Evolutionary conservation across 2,888 invertebrate species (phyloP), one percentile per base, ranked within the genome.

Genomic region (Ornithoptera alexandrae): DNA sequence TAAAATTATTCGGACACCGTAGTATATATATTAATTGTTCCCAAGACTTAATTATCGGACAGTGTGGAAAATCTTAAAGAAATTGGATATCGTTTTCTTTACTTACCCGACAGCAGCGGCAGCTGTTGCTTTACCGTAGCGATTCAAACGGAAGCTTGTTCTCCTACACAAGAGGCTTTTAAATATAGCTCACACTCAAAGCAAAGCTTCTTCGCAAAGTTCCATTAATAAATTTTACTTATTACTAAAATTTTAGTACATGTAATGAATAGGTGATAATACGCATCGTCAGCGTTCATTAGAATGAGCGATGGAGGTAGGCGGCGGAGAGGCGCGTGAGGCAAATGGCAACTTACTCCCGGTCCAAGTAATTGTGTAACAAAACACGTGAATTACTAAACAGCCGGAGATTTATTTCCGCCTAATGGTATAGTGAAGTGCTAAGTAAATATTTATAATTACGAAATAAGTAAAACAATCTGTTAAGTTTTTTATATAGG

Each of bases 261-360:
- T 58, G 24, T 18, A 42, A 18, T 39, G 18, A 61, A 61, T 20
- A 61, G n/a, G 24, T 22, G 39, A 42, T 65, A 58, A 42, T 65
- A 65, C 58, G 58, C 65, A 65, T 58, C 58, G 65, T 65, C 65
- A 65, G 42, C 22, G 65, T 58, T 57, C 65, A 65, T 65, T 65
- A 65, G 39, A 57, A 58, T 22, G 65, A 42, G 42, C 58, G 42
- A 22, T 18, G 20, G 64, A 65, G 20, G 22, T 24, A 24, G 7
- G 17, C 42, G n/a, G n/a, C 39, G 65, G 8, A 18, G 42, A 39
- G 24, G 61, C n/a, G 36, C 65, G 57, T 22, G 65, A 20, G 39
- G 53, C 36, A 64, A 65, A 42, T 65, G 65, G 58, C 56, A 57
- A 39, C 61, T 58, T 20, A n/a, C 42, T 65, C 58, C 39, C 56